A percentile compares a stretch with the other conserved stretches of the same genome.
Conservation (phyloP, 2,888 invertebrate species). For the Himalopsyche kuldschensis region DNA sequence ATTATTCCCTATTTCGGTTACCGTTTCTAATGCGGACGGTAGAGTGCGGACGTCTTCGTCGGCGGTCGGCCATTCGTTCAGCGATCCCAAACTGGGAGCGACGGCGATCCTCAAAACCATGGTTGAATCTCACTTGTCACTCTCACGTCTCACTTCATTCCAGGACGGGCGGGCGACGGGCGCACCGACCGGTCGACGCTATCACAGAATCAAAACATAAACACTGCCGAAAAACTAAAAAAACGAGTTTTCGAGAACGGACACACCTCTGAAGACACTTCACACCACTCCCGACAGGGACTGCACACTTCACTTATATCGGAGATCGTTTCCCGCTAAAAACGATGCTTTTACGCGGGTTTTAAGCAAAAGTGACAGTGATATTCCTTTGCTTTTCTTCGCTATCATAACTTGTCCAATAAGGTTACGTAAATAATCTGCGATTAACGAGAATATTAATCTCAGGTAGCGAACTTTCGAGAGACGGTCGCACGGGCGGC, state of each 20-base stretch:
- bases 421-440: background rate
- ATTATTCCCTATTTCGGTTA: background rate
- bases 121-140: background rate
- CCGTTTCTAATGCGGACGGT: conserved; percentile 24
- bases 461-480: background rate
- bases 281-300: background rate
- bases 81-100: conserved; percentile 28
- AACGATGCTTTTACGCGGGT: too few relatives aligned
- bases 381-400: too few relatives aligned
- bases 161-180: background rate
- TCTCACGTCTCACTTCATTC: background rate
- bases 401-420: background rate
- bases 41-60: conserved; percentile 25
- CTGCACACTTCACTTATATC: too few relatives aligned
- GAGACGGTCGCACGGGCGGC: background rate
- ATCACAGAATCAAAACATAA: background rate
- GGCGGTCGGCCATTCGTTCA: conserved; percentile 30
- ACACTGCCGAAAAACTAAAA: background rate
- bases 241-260: background rate
- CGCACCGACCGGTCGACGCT: background rate
- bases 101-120: conserved; percentile 35
- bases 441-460: background rate
- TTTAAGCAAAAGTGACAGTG: too few relatives aligned
- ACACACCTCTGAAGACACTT: background rate
- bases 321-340: too few relatives aligned